A percentile compares a stretch with the other conserved stretches of the same genome.
phyloP scores from a whole-genome alignment of 2,888 invertebrate genomes.

The Plagodis pulveraria region DNA sequence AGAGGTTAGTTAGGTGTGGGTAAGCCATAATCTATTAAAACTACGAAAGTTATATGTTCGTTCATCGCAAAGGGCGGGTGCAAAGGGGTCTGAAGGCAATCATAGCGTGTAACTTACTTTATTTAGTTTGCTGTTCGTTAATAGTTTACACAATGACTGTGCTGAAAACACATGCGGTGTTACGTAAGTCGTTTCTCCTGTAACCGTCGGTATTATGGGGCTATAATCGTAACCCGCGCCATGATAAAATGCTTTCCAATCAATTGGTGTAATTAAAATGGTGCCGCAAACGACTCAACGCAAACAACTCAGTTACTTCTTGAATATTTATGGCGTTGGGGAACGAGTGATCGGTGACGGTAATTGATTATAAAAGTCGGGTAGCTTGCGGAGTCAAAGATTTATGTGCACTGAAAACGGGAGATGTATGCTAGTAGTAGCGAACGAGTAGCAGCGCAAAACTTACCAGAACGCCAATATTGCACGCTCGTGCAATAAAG shows the following conservation, averaged over 20 bases:
- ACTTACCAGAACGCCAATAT: too few relatives aligned
- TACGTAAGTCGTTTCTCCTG: conserved; percentile 28
- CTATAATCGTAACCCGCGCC: conserved; percentile 47
- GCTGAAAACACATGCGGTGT: conserved; percentile 34
- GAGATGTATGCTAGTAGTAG: conserved; percentile 42
- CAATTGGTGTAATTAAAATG: conserved; percentile 68
- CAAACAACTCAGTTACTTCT: conserved; percentile 63
- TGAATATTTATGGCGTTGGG: conserved; percentile 67
- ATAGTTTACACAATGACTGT: conserved; percentile 23
- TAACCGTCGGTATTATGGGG: conserved; percentile 42
- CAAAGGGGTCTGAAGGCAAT: conserved; percentile 7
- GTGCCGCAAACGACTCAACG: conserved; percentile 58
- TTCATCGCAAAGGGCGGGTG: conserved; percentile 4
- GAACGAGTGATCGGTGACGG: conserved; percentile 67
- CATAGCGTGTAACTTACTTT: conserved; percentile 2
- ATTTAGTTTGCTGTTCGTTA: conserved; percentile 27
- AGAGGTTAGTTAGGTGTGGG: neutral
- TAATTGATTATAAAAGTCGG: conserved; percentile 80
- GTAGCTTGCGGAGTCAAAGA: conserved; percentile 65
- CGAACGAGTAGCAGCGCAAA: too few relatives aligned
- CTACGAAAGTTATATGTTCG: conserved; percentile 7
- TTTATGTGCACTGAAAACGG: conserved; percentile 70
- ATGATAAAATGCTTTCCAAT: conserved; percentile 57
- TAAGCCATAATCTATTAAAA: conserved; percentile 16
- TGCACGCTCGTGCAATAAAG: too few relatives aligned